Conservation (phyloP, 2,797 vertebrate species). For the Silurus lanzhouensis region DNA sequence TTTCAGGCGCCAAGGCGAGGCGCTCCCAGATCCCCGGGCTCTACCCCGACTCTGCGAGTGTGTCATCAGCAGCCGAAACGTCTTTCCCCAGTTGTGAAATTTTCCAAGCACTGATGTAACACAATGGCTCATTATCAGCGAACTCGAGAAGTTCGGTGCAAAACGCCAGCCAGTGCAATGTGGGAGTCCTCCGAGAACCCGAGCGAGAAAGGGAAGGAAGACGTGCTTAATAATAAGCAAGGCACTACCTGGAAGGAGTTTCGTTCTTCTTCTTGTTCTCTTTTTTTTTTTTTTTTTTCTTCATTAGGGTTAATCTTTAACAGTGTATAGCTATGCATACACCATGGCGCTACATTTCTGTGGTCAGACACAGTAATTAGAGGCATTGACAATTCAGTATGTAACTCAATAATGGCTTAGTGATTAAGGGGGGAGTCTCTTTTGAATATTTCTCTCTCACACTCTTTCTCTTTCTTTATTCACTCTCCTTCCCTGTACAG, state of each 20-base stretch:
- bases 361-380: slow-evolving; percentile 25
- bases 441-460: not conserved
- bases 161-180: not conserved
- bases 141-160: not conserved
- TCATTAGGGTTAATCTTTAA: slow-evolving; percentile 27
- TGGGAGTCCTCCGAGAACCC: not conserved
- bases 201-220: not conserved
- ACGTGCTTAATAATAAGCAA: slow-evolving; percentile 27
- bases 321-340: slow-evolving; percentile 4
- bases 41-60: not conserved
- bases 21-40: too few species aligned
- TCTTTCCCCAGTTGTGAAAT: slow-evolving; percentile 1
- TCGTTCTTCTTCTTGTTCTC: not conserved
- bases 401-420: slow-evolving; percentile 33
- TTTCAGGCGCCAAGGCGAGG: not conserved
- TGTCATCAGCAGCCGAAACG: slow-evolving; percentile 7
- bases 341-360: slow-evolving; percentile 21
- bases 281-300: not conserved
- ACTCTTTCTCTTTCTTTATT: not conserved
- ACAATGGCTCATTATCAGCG: slow-evolving; percentile 26
- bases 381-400: slow-evolving; percentile 18
- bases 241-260: not conserved
- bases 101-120: slow-evolving; percentile 13
- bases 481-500: too few species aligned
- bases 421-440: not conserved